A percentile compares a stretch with the other conserved stretches of the same genome.
phyloP scores from a whole-genome alignment of 2,888 invertebrate species.

The Drosophila nigritarsus region DNA sequence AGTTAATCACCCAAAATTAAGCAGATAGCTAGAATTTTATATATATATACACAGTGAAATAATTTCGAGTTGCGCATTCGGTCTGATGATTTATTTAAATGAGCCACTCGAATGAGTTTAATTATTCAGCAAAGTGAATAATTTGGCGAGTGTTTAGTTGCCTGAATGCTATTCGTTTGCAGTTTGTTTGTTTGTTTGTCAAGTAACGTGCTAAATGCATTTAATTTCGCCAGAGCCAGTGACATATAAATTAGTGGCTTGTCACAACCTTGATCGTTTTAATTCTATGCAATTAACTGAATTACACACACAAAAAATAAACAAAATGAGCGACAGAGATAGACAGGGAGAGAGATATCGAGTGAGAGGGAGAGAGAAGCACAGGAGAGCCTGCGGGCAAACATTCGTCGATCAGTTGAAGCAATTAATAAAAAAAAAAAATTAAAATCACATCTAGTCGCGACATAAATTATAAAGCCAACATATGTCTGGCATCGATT shows the following conservation, averaged over 20 bases:
- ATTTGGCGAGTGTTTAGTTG: slow-evolving; percentile 30
- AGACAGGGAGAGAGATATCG: background rate
- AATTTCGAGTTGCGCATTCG: slow-evolving; percentile 12
- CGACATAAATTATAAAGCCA: slow-evolving; percentile 75
- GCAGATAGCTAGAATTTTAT: slow-evolving; percentile 6
- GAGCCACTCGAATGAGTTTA: slow-evolving; percentile 68
- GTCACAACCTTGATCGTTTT: slow-evolving; percentile 69
- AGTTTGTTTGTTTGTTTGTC: slow-evolving; percentile 48
- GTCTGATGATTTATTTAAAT: slow-evolving; percentile 65
- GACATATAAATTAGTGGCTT: slow-evolving; percentile 75
- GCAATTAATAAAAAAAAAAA: slow-evolving; percentile 75
- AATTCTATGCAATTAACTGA: slow-evolving; percentile 77
- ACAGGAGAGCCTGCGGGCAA: slow-evolving; percentile 44
- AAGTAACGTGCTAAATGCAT: slow-evolving; percentile 71
- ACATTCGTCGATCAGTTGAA: slow-evolving; percentile 51
- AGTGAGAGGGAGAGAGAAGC: background rate
- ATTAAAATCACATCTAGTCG: slow-evolving; percentile 53
- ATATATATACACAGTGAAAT: background rate
- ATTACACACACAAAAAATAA: slow-evolving; percentile 56
- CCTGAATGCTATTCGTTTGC: slow-evolving; percentile 18
- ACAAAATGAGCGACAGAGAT: slow-evolving; percentile 15
- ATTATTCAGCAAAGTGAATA: slow-evolving; percentile 57
- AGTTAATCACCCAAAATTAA: slow-evolving; percentile 30
- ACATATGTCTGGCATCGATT: slow-evolving; percentile 71
- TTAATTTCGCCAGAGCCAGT: slow-evolving; percentile 80